Conservation (phyloP, 1,140 invertebrate species). For the Diprion similis region DNA sequence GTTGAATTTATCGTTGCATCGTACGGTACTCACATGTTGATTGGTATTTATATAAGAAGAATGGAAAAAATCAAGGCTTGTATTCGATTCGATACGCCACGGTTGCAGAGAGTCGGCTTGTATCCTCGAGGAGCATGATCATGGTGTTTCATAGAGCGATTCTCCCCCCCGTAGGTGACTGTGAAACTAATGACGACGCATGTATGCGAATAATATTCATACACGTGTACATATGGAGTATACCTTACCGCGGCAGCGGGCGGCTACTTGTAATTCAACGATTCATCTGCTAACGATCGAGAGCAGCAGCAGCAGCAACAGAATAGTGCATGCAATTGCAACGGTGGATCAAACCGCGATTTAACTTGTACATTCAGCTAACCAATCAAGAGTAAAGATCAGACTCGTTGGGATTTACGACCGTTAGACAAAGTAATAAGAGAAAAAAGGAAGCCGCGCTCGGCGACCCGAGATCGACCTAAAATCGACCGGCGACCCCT, state of each 20-base stretch:
- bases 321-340: background rate
- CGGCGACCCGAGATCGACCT: background rate
- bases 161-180: background rate
- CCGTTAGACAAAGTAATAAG: background rate
- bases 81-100: no score
- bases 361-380: background rate
- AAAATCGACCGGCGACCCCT: background rate
- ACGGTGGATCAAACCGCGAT: background rate
- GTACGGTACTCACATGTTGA: no score
- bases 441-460: background rate
- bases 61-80: no score
- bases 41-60: no score
- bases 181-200: background rate
- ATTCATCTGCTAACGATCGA: background rate
- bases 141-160: background rate
- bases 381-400: background rate
- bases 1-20: no score
- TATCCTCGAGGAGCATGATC: no score
- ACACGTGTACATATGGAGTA: no score
- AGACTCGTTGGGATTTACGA: background rate
- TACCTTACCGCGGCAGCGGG: background rate
- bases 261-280: slow-evolving; percentile 1
- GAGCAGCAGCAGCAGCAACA: background rate
- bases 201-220: background rate
- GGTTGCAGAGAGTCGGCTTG: no score